phyloP scores from a whole-genome alignment of 2,113 vertebrate species.

The Sturnus vulgaris region DNA sequence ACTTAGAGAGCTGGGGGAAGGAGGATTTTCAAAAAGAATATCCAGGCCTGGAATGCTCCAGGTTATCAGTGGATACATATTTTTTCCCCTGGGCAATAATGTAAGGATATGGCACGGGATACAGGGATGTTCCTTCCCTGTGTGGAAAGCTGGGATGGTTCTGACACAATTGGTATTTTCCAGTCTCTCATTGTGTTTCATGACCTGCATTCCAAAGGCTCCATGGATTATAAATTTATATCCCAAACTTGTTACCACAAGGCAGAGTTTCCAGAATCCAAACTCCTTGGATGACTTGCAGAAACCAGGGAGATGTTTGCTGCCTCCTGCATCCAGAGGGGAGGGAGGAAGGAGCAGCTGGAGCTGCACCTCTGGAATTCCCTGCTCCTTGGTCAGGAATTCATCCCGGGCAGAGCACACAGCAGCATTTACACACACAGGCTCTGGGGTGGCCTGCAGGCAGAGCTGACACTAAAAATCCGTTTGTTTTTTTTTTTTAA shows the following conservation, averaged over 20 bases:
- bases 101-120: neutral
- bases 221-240: neutral
- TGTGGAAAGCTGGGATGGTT: neutral
- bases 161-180: neutral
- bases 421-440: neutral
- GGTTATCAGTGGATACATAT: neutral
- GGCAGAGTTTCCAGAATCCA: neutral
- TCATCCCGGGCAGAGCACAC: neutral
- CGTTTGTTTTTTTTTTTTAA: neutral
- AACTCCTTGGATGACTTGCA: neutral
- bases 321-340: neutral
- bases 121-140: neutral
- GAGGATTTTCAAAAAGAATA: neutral
- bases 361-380: constrained; percentile 4
- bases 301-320: fast-evolving
- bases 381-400: neutral
- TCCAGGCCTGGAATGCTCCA: neutral
- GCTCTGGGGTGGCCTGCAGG: neutral
- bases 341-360: neutral
- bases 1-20: neutral
- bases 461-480: neutral
- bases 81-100: neutral
- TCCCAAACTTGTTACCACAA: neutral
- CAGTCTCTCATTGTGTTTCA: neutral
- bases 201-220: neutral